Evolutionary conservation across 2,113 vertebrate species (phyloP), one percentile per base, ranked within the genome.

Genomic region (Microcebus jonahi): DNA sequence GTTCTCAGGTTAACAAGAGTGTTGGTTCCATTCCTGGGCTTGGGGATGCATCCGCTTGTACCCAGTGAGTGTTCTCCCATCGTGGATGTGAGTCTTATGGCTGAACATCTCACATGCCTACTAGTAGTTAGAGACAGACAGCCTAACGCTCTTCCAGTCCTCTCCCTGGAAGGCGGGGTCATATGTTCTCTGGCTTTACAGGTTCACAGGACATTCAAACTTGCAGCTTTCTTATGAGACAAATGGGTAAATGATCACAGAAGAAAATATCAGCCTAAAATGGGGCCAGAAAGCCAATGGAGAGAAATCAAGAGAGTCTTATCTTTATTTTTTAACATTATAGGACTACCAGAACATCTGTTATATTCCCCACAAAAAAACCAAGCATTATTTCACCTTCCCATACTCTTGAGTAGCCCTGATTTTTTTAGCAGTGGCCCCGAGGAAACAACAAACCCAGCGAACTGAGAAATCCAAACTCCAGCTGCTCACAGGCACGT

Each of bases 401-500:
- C 27, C 1, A 2, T 5, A 11, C 29, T 45, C 6, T 25, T 45
- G 39, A 55, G 31, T 20, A 9, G 27, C 3, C 4, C 7, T 50
- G 10, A 17, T 7, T 8, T 31, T 86, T 50, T 77, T 3, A 36
- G 42, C 15, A 71, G n/a, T 34, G 36, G 59, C 31, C 23, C 23
- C n/a, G 13, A 39, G 14, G 10, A 36, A 79, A 42, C 13, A 11
- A 7, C 31, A n/a, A 48, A 50, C 10, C 6, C 36, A 11, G 9
- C 5, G 4, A n/a, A 39, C n/a, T 10, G 42, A 63, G 13, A 57
- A 57, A 31, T 4, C 42, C 21, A 27, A 34, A 21, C 14, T 57
- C 39, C 1, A 5, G 11, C 4, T 0, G 1, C 57, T 4, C 3
- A 9, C 2, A 1, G 27, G 27, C 6, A 25, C 6, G 2, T 0